Base-by-base conservation (phyloP, 2,113 vertebrate species). In the Limanda limanda region DNA sequence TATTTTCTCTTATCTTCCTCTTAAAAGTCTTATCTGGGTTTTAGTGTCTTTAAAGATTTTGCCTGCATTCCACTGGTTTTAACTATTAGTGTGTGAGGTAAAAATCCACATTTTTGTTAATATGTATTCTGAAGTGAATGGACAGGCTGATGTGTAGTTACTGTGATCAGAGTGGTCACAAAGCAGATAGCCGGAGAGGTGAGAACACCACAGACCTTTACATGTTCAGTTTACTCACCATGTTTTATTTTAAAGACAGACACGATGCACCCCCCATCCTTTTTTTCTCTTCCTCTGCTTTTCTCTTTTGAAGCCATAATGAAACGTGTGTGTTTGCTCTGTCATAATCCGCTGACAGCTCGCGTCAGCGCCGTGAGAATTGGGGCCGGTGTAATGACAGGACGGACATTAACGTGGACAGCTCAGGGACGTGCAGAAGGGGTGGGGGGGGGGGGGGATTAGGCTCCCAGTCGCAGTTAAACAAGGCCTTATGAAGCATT, bases 321-420 rank as follows among this genome's bases (percentile, higher is more conserved):
- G 74, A 86, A 86, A 84, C 27, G 64, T 70, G 71, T 84, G 68
- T 86, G 85, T 89, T 78, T 25, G 74, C 75, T 88, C 35, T 15
- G 3, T 74, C 75, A 86, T 92, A 90, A 92, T 91, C 88, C 52
- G 85, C 81, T 63, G 91, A 92, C 91, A 91, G 85, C 83, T 78
- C 52, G 45, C 80, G 90, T 94, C 94, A 93, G 89, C 91, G 79
- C 90, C 25, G 70, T 55, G 54, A 40, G 87, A 67, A 87, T 81
- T 88, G 85, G 82, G 15, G 83, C 71, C 24, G 12, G 72, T 82
- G 68, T 90, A 90, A 85, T 92, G 89, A 94, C 84, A 82, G 91
- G 89, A 94, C 83, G 82, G 91, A 81, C 86, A 84, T 90, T 91
- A 86, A 87, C 57, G 52, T 23, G 77, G 86, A 88, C 91, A 91